phyloP scores from a whole-genome alignment of 2,797 vertebrate species.

The Cheirogaleus major region DNA sequence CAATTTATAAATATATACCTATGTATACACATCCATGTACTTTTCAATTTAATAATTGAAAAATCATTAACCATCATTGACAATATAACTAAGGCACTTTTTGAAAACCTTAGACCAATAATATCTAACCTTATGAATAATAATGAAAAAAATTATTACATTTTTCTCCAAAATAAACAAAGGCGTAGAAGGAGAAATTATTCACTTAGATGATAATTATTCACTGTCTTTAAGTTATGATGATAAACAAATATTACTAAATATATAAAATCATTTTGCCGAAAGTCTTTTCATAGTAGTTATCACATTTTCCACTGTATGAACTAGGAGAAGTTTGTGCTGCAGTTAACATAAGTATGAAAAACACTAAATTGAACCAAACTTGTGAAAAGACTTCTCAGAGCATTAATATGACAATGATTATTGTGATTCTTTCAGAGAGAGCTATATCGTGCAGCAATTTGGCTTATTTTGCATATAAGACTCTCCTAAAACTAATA shows the following conservation, averaged over 20 bases:
- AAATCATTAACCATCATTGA: background rate
- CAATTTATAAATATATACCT: background rate
- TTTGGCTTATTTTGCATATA: background rate
- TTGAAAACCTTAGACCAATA: background rate
- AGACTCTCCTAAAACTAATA: background rate
- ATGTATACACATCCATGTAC: no score
- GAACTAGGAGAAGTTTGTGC: background rate
- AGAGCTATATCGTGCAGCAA: background rate
- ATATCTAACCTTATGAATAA: background rate
- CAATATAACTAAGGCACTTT: background rate
- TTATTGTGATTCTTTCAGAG: background rate
- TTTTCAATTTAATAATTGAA: background rate
- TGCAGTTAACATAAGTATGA: background rate
- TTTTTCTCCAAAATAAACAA: background rate
- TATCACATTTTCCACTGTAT: background rate
- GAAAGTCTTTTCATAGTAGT: background rate
- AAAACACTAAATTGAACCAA: background rate
- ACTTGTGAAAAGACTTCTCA: background rate
- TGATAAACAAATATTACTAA: background rate
- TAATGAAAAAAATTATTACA: background rate
- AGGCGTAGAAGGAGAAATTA: background rate
- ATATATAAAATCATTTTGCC: background rate
- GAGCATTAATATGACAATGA: background rate
- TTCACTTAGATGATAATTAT: background rate
- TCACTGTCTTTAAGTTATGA: background rate